These are phyloP conservation scores for Gobiocypris rarus DNA, from an alignment of 2,113 vertebrate species.

Conservation along the genomic window DNA sequence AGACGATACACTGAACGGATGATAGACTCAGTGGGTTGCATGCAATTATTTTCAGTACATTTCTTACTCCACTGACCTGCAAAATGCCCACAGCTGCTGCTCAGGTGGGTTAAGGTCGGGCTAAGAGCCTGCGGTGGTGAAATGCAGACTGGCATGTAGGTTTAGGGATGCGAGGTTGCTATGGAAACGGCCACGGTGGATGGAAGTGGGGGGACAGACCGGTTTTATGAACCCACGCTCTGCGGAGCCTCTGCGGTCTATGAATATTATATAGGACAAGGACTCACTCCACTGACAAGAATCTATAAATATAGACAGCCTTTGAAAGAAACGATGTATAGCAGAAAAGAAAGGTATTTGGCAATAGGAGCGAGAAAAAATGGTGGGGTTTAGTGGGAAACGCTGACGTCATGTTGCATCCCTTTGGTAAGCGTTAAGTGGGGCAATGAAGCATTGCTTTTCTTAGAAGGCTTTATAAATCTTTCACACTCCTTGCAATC, in stretches of 20 bases:
- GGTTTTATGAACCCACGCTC: slow-evolving; percentile 51
- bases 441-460: slow-evolving; percentile 27
- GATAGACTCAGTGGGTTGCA: neutral
- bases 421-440: slow-evolving; percentile 13
- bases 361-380: neutral
- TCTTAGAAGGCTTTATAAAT: slow-evolving; percentile 29
- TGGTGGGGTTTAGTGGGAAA: slow-evolving; percentile 3
- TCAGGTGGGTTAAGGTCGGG: slow-evolving; percentile 23
- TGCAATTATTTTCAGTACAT: slow-evolving; percentile 29
- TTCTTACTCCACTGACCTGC: slow-evolving; percentile 23
- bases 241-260: slow-evolving; percentile 46
- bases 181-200: slow-evolving; percentile 47
- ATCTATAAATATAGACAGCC: slow-evolving; percentile 52
- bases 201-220: slow-evolving; percentile 37
- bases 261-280: slow-evolving; percentile 59
- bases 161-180: slow-evolving; percentile 53
- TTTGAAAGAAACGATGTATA: slow-evolving; percentile 14
- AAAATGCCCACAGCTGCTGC: neutral
- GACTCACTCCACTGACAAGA: slow-evolving; percentile 13
- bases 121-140: neutral
- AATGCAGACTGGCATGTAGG: slow-evolving; percentile 24
- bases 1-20: neutral
- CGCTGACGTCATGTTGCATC: slow-evolving; percentile 33
- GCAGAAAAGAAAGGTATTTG: neutral
- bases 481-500: slow-evolving; percentile 25